A percentile compares a stretch with the other conserved stretches of the same genome.
These are phyloP conservation scores for Hymenopus coronatus DNA, from an alignment of 2,888 invertebrate genomes.

Conservation along the genomic window DNA sequence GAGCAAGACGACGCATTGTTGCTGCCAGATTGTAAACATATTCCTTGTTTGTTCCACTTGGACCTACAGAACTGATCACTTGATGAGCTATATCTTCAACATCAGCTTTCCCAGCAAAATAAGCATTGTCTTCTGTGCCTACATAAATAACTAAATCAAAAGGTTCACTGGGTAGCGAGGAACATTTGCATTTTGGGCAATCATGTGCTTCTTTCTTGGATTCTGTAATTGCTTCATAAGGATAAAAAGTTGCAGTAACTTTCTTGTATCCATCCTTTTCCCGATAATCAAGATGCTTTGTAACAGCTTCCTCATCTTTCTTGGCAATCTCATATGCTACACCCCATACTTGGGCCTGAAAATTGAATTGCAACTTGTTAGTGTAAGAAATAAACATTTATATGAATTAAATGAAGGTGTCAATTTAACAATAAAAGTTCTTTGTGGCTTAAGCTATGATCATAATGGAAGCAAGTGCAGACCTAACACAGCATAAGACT, in stretches of 20 bases:
- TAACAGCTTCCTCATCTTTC: slow-evolving; percentile 65
- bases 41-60: slow-evolving; percentile 88
- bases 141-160: slow-evolving; percentile 77
- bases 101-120: slow-evolving; percentile 74
- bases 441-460: too few relatives aligned
- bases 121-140: slow-evolving; percentile 76
- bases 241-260: slow-evolving; percentile 68
- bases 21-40: slow-evolving; percentile 83
- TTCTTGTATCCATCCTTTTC: slow-evolving; percentile 91
- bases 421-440: too few relatives aligned
- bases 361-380: slow-evolving; percentile 2
- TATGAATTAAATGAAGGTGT: too few relatives aligned
- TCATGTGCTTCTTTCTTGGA: slow-evolving; percentile 20
- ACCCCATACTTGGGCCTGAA: slow-evolving; percentile 77
- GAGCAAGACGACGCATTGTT: slow-evolving; percentile 72
- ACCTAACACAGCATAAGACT: too few relatives aligned
- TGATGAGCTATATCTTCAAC: slow-evolving; percentile 75
- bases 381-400: too few relatives aligned
- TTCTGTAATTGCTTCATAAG: slow-evolving; percentile 42
- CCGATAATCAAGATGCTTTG: slow-evolving; percentile 79
- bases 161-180: slow-evolving; percentile 46
- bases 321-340: slow-evolving; percentile 83
- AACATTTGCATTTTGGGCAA: not conserved
- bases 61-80: slow-evolving; percentile 70
- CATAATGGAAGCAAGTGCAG: too few relatives aligned